Evolutionary conservation across 2,888 invertebrate species (phyloP).

Genomic region (Nemapogon koenigi): DNA sequence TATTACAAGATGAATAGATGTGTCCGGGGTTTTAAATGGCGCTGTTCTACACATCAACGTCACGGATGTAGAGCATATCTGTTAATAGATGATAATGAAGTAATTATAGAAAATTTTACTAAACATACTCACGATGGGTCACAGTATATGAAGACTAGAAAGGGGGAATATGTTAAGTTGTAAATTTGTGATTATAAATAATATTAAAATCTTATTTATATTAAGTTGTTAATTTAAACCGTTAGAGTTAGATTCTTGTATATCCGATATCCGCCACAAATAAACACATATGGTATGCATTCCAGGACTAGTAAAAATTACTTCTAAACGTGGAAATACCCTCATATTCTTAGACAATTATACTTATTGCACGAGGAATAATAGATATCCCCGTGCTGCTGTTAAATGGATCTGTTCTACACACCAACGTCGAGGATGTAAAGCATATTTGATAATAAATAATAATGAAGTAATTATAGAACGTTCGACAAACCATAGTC

Average conservation of each 20-base stretch:
- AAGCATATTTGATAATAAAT: constrained; percentile 3
- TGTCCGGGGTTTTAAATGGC: constrained; percentile 5
- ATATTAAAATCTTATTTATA: too few species aligned
- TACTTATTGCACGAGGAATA: background rate
- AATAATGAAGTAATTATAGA: constrained; percentile 1
- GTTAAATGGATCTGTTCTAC: constrained; percentile 13
- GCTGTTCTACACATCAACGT: constrained; percentile 11
- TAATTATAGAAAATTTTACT: background rate
- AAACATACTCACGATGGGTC: constrained; percentile 1
- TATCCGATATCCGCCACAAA: too few species aligned
- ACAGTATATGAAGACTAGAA: background rate
- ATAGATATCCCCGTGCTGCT: background rate
- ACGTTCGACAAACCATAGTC: background rate
- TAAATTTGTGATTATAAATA: constrained; percentile 6
- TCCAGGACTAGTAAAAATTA: background rate
- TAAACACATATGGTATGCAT: too few species aligned
- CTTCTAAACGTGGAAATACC: background rate
- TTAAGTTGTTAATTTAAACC: too few species aligned
- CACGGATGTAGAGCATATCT: constrained; percentile 9
- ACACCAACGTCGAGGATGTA: constrained; percentile 8
- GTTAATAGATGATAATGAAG: background rate
- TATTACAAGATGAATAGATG: background rate
- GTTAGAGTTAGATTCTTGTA: too few species aligned
- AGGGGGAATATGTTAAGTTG: constrained; percentile 2
- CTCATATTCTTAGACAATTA: constrained; percentile 1